Conservation (phyloP, 2,797 vertebrate genomes). For the Takifugu ocellatus region DNA sequence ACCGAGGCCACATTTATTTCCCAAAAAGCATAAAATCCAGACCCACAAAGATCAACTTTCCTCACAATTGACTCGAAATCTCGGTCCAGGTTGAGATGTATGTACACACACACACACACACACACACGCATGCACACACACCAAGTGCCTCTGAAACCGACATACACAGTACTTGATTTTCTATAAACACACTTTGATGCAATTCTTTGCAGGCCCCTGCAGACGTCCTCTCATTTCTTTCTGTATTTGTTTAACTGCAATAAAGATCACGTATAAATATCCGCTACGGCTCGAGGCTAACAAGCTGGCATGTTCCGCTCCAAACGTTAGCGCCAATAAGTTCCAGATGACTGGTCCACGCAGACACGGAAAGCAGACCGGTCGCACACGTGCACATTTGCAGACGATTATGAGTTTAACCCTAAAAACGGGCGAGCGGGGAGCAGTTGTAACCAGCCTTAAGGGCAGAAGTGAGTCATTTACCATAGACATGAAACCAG, state of each 20-base stretch:
- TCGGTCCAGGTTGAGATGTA: too few species aligned
- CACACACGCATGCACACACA: background rate
- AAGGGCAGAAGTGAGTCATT: background rate
- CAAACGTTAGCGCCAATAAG: constrained; percentile 24
- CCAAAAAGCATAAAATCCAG: background rate
- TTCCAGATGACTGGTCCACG: constrained; percentile 40
- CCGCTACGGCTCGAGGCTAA: constrained; percentile 29
- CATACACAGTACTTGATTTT: constrained; percentile 18
- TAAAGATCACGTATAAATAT: constrained; percentile 33
- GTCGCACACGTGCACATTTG: constrained; percentile 15
- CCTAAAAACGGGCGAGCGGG: background rate
- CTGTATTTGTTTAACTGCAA: constrained; percentile 35
- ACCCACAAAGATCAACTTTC: background rate
- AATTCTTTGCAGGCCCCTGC: constrained; percentile 5
- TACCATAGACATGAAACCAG: background rate
- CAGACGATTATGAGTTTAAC: constrained; percentile 17
- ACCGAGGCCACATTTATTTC: too few species aligned
- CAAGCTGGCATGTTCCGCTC: constrained; percentile 38
- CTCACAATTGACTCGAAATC: background rate
- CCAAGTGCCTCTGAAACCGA: background rate
- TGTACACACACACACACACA: background rate
- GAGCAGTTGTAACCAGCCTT: background rate
- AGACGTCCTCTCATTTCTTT: constrained; percentile 23
- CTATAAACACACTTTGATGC: constrained; percentile 31
- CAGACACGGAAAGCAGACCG: constrained; percentile 30